Base-by-base conservation (phyloP, 2,113 vertebrate genomes). In the Etheostoma spectabile region DNA sequence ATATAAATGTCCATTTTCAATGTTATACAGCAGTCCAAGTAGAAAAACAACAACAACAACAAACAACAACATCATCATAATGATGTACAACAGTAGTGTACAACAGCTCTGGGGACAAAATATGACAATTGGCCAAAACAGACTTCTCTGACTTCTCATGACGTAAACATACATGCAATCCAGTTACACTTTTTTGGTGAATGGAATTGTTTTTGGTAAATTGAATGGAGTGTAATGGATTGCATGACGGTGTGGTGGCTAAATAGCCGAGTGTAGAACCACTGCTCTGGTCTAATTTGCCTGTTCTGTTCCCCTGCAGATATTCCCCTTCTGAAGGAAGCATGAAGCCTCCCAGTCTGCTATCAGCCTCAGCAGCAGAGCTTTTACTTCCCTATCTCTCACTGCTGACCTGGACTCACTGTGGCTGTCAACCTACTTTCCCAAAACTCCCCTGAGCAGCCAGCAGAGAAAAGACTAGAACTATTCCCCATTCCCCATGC, bases 251-350 rank as follows among this genome's bases (percentile, higher is more conserved):
- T 69, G 59, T 56, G 24, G n/a, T 52, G 53, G 53, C 13, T 22
- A 33, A 22, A 57, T 11, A 18, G 38, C 57, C 27, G 55, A 68
- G 63, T 62, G 14, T 22, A 1, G 8, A 53, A 45, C 48, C 22
- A 2, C 46, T 21, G 21, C 21, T 87, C 53, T 33, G 5, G 35
- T 86, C 81, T 86, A 48, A 89, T 22, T 6, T 74, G 48, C 75
- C 33, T 85, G 51, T 60, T 88, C 14, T 80, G 45, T 65, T 59
- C 30, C 64, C 45, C 62, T 87, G 89, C 94, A 99, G 98, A 99
- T 96, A 98, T 99, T 91, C 98, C 98, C 27, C 95, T 99, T 91
- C 61, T 99, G 93, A 99, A 99, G 95, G 98, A 99, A 96, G 97
- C 98, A 90, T 99, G 97, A 99, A 94, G 80, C 85, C 91, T 92